Conservation (phyloP, 2,113 vertebrate species). For the Xiphorhynchus elegans region DNA sequence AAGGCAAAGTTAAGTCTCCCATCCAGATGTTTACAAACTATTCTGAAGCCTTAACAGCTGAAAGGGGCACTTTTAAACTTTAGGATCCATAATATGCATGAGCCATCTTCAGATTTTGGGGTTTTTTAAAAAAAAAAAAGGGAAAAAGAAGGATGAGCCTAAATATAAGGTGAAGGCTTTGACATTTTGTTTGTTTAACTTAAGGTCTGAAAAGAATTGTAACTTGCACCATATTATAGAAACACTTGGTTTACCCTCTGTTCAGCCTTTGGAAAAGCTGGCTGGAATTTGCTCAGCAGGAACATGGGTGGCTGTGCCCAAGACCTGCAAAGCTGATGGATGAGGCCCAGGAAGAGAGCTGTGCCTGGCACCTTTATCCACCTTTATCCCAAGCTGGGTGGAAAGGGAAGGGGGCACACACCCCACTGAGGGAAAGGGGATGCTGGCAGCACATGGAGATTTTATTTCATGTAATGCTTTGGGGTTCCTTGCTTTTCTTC, state of each 20-base stretch:
- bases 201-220: neutral
- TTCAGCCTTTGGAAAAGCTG: neutral
- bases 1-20: neutral
- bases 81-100: neutral
- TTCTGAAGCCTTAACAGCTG: neutral
- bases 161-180: neutral
- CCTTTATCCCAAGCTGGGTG: too few species aligned
- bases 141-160: neutral
- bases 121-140: neutral
- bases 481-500: neutral
- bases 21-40: neutral
- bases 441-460: neutral
- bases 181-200: neutral
- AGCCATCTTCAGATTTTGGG: neutral
- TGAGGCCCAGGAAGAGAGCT: neutral
- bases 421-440: accelerated
- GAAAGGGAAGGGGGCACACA: too few species aligned
- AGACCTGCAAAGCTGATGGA: neutral
- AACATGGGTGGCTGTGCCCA: neutral
- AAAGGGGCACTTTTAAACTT: neutral
- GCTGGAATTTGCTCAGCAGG: neutral
- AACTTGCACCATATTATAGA: neutral
- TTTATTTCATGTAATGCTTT: neutral
- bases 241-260: neutral
- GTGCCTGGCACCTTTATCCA: neutral